Evolutionary conservation across 2,113 vertebrate species (phyloP).

Genomic region (Elgaria multicarinata): DNA sequence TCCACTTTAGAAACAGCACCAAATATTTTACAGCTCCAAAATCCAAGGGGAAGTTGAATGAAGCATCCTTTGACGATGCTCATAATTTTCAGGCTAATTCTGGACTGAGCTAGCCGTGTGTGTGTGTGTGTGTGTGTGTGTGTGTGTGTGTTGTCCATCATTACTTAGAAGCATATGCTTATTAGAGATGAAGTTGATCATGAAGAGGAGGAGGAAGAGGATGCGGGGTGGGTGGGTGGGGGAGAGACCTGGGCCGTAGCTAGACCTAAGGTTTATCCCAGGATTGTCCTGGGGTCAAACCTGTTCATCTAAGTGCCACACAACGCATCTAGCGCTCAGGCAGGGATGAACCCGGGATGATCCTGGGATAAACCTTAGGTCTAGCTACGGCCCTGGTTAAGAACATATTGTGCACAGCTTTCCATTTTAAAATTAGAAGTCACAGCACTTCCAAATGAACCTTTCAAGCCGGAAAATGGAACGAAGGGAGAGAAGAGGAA

Average conservation of each 20-base stretch:
- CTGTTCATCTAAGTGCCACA: too few species aligned
- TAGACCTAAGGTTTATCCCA: too few species aligned
- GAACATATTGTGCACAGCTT: neutral
- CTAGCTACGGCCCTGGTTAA: constrained; percentile 49
- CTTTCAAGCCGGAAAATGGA: constrained; percentile 8
- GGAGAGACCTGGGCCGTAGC: too few species aligned
- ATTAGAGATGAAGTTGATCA: neutral
- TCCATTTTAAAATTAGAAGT: neutral
- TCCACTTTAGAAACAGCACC: too few species aligned
- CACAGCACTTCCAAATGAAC: constrained; percentile 41
- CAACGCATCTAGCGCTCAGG: too few species aligned
- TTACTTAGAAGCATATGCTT: neutral
- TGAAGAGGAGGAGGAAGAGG: too few species aligned
- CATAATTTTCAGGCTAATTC: neutral
- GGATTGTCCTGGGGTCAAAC: too few species aligned
- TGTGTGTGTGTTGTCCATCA: too few species aligned
- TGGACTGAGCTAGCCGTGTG: neutral
- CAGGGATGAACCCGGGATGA: too few species aligned
- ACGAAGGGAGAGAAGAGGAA: neutral
- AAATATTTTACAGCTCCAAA: neutral
- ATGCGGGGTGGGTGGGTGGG: too few species aligned
- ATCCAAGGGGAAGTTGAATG: constrained; percentile 48
- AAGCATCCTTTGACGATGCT: neutral
- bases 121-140: too few species aligned
- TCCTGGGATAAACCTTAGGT: too few species aligned